A percentile compares a stretch with the other conserved stretches of the same genome.
Evolutionary conservation across 2,888 invertebrate species (phyloP).

Genomic region (Plebejus anna): DNA sequence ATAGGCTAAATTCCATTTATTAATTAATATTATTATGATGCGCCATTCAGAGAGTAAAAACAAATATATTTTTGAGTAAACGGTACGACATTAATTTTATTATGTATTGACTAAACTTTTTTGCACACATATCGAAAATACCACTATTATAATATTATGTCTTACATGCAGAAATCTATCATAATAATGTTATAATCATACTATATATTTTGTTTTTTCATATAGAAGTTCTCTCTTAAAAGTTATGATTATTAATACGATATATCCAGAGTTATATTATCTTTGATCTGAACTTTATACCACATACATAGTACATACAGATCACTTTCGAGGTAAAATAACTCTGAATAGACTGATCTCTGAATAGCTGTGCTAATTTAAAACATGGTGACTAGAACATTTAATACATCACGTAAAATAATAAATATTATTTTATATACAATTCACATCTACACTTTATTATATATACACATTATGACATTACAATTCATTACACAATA

Average conservation of each 20-base stretch:
- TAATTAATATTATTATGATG: slow-evolving; percentile 4
- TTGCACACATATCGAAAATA: background rate
- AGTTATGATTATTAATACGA: background rate
- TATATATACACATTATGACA: background rate
- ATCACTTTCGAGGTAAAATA: background rate
- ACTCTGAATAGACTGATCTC: slow-evolving; percentile 7
- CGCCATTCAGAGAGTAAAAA: slow-evolving; percentile 6
- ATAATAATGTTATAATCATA: background rate
- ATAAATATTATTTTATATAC: slow-evolving; percentile 23
- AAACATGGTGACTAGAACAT: slow-evolving; percentile 40
- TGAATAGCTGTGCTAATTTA: slow-evolving; percentile 33
- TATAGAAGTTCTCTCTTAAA: background rate
- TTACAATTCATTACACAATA: too few species aligned
- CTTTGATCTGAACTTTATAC: background rate
- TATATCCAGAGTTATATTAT: background rate
- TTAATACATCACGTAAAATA: slow-evolving; percentile 25
- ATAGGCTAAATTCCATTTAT: background rate
- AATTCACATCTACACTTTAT: slow-evolving; percentile 18
- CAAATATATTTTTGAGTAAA: background rate
- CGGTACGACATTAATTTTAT: background rate
- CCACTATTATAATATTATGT: background rate
- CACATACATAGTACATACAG: background rate
- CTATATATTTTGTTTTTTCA: background rate
- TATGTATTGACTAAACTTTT: background rate
- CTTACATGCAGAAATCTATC: background rate